Base-by-base conservation (phyloP, 2,888 invertebrate genomes). In the Meloe dianella region DNA sequence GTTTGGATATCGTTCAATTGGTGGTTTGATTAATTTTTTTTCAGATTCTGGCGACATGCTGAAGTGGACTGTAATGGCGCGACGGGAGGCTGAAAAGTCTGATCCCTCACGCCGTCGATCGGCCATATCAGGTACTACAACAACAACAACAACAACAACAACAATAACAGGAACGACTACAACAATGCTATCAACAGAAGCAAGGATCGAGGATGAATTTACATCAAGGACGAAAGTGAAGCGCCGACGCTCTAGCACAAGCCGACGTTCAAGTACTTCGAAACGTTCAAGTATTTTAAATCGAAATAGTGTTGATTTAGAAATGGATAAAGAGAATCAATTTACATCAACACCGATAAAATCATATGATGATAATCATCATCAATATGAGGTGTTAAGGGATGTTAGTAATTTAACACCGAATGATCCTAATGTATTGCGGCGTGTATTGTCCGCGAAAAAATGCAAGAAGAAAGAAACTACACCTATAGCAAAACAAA, bases 371-470 rank as follows among this genome's bases (percentile, higher is more conserved):
- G 78, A 78, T 51, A 69, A 73, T 60, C 72, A 74, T 60, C 72
- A 74, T 59, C 78, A 75, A 47, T 74, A 74, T 30, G 87, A 87
- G 71, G 85, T 85, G 10, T 80, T 89, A 0, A 86, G 88, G 80
- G 89, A 89, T 77, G 87, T 89, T 9, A 89, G 89, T 75, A 89
- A 89, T 75, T 84, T 89, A n/a, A 88, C 89, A 3, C 88, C 89
- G 0, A 87, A 83, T 20, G 81, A 85, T 17, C 79, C 77, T 0
- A 85, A 85, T 12, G 66, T 64, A n/a, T n/a, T n/a, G 3, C 63
- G 76, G 30, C 64, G 73, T 54, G 69, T 71, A 30, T 67, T 71
- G 12, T 73, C 77, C 1, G 71, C 73, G 41, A 74, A 73, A 29
- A 74, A 75, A 65, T 69, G 68, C 56, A 76, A 73, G 60, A 72